phyloP scores from a whole-genome alignment of 2,797 vertebrate species.

The Enteromius mattozi region DNA sequence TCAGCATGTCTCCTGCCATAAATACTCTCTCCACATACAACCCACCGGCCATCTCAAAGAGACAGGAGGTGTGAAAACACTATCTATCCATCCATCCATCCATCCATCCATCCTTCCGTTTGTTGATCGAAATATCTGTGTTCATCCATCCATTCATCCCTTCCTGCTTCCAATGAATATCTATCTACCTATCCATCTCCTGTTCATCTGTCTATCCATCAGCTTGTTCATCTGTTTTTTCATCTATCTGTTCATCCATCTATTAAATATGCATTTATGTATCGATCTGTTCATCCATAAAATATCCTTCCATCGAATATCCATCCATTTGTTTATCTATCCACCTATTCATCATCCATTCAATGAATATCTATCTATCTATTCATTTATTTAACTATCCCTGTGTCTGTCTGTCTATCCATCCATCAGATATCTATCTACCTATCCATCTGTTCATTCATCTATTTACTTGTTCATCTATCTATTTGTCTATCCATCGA shows the following conservation, averaged over 20 bases:
- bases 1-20: constrained; percentile 4
- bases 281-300: too few species aligned
- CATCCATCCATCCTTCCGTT: neutral
- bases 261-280: too few species aligned
- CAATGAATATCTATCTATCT: accelerated
- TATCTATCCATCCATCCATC: neutral
- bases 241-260: neutral
- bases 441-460: accelerated
- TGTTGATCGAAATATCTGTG: neutral
- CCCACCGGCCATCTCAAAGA: constrained; percentile 8
- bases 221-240: neutral
- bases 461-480: neutral
- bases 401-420: neutral
- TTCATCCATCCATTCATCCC: neutral
- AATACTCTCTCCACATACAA: constrained; percentile 23
- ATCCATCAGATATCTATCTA: accelerated
- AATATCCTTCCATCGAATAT: neutral
- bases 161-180: neutral
- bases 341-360: neutral
- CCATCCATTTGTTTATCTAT: accelerated
- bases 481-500: neutral
- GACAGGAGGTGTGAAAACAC: neutral
- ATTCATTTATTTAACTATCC: neutral
- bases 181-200: neutral
- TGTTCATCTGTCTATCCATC: neutral